A percentile compares a stretch with the other conserved stretches of the same genome.
These are phyloP conservation scores for Panzeria rudis DNA, from an alignment of 2,888 invertebrate genomes.

Conservation along the genomic window DNA sequence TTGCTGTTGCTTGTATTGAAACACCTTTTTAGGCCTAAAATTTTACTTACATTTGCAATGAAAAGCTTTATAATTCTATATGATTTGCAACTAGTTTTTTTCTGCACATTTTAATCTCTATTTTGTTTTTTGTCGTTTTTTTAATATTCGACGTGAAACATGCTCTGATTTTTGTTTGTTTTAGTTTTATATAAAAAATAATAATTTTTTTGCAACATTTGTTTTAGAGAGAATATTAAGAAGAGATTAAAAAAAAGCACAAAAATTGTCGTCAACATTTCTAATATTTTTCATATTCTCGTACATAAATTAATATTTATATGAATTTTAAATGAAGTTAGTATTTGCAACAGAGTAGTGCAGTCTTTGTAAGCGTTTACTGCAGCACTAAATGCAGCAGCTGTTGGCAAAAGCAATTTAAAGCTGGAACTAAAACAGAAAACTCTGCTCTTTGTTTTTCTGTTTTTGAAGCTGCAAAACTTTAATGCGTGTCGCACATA, in stretches of 20 bases:
- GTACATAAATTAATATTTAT: slow-evolving; percentile 35
- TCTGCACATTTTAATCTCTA: slow-evolving; percentile 45
- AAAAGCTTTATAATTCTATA: slow-evolving; percentile 69
- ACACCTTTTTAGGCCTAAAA: slow-evolving; percentile 72
- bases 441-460: slow-evolving; percentile 48
- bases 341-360: slow-evolving; percentile 16
- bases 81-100: slow-evolving; percentile 43
- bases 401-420: slow-evolving; percentile 40
- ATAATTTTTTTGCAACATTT: slow-evolving; percentile 16
- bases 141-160: slow-evolving; percentile 48
- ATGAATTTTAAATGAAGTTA: slow-evolving; percentile 59
- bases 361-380: slow-evolving; percentile 41
- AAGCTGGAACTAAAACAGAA: slow-evolving; percentile 45
- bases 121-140: slow-evolving; percentile 22
- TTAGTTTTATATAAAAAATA: slow-evolving; percentile 21
- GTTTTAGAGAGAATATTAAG: slow-evolving; percentile 60
- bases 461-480: slow-evolving; percentile 46
- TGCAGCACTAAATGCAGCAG: slow-evolving; percentile 35
- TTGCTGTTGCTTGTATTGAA: slow-evolving; percentile 39
- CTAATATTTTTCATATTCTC: slow-evolving; percentile 43
- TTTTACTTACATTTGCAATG: slow-evolving; percentile 43
- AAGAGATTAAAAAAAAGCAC: slow-evolving; percentile 46
- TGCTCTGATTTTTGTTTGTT: slow-evolving; percentile 59
- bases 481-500: slow-evolving; percentile 70
- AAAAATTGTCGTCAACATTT: slow-evolving; percentile 67